Evolutionary conservation across 2,797 vertebrate species (phyloP), one percentile per base, ranked within the genome.

Genomic region (Pseudopleuronectes americanus): DNA sequence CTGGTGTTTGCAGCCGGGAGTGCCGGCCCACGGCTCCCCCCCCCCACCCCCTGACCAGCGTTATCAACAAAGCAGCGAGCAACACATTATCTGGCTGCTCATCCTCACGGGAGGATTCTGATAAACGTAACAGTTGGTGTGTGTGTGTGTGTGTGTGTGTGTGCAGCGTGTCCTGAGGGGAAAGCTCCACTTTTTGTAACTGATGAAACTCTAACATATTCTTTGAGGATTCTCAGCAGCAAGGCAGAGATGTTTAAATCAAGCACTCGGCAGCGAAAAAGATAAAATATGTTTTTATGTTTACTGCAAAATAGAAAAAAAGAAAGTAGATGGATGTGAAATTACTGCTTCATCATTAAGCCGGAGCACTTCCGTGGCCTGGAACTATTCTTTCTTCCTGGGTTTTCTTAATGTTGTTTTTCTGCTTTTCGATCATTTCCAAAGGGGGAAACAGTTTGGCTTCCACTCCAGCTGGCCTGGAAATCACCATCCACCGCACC

Each of bases 71-170:
- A 83, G 84, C 72, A 77, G 77, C 67, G 38, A 70, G 79, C 72
- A 62, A 51, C 73, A 66, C 56, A 26, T 71, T 78, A 84, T 84
- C 86, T 76, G 77, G 31, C 80, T 62, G 74, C 81, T 85, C 57
- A 53, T 87, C 72, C 86, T 74, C 75, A 54, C 33, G 66, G 87
- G 87, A 54, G 68, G 79, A 80, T 79, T 73, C 71, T 8, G 71
- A 88, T 90, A 89, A 88, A 90, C 69, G 72, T 74, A 86, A 77
- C 81, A 84, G 87, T 88, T 87, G 76, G 84, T 62, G 76, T 84
- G 87, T 3, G 83, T 62, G 76, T 84, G 87, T 62, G 76, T 84
- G 87, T 3, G 84, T 62, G 76, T 84, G 87, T 3, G 83, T 62
- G 76, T 84, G 87, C 79, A 67, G 67, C 51, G 12, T 53, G 76